phyloP scores from a whole-genome alignment of 2,888 invertebrate genomes.

The Drosophila nigricruria region DNA sequence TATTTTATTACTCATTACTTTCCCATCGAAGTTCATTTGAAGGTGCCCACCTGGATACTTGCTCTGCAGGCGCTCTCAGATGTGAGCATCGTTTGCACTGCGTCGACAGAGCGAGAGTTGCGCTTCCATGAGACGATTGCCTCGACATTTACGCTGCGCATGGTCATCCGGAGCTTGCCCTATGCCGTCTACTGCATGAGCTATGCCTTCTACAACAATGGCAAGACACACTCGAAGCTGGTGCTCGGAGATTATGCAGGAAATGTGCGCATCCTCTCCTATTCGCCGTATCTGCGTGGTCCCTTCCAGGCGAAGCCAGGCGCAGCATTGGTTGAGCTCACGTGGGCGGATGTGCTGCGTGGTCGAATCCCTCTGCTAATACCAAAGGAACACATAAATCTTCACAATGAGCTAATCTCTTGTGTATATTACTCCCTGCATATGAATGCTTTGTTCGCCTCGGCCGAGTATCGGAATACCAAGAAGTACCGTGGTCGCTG shows the following conservation, averaged over 20 bases:
- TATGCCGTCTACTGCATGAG: slow-evolving; percentile 81
- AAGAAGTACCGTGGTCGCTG: slow-evolving; percentile 83
- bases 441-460: slow-evolving; percentile 89
- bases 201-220: slow-evolving; percentile 76
- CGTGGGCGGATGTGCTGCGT: slow-evolving; percentile 87
- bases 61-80: slow-evolving; percentile 91
- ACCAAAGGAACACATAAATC: slow-evolving; percentile 86
- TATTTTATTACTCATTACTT: no score
- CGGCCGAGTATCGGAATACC: slow-evolving; percentile 87
- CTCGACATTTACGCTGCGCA: slow-evolving; percentile 90
- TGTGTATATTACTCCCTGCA: slow-evolving; percentile 89
- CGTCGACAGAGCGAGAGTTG: slow-evolving; percentile 91
- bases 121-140: slow-evolving; percentile 93
- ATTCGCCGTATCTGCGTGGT: slow-evolving; percentile 88
- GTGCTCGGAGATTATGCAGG: slow-evolving; percentile 92
- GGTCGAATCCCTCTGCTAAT: slow-evolving; percentile 86
- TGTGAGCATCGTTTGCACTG: slow-evolving; percentile 91
- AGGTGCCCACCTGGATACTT: slow-evolving; percentile 90
- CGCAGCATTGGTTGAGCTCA: slow-evolving; percentile 87
- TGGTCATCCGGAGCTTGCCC: slow-evolving; percentile 88
- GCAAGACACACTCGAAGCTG: slow-evolving; percentile 85
- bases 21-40: slow-evolving; percentile 86
- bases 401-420: slow-evolving; percentile 90
- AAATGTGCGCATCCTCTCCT: slow-evolving; percentile 88
- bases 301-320: slow-evolving; percentile 90